phyloP scores from a whole-genome alignment of 2,888 invertebrate genomes.

The Drosophila vallismaia region DNA sequence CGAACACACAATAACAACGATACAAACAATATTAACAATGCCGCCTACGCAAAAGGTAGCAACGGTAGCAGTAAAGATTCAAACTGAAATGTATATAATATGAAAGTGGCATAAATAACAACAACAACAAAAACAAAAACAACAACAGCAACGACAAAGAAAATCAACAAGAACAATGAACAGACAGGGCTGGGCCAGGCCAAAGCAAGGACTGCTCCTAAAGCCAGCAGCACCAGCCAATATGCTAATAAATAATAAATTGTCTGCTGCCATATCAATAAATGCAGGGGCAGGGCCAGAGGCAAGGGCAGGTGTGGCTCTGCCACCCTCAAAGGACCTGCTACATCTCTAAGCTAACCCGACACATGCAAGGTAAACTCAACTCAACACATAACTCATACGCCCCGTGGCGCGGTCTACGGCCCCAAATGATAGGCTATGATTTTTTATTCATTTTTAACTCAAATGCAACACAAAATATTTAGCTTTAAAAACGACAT shows the following conservation, averaged over 20 bases:
- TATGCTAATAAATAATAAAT: slow-evolving; percentile 78
- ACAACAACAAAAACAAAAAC: slow-evolving; percentile 36
- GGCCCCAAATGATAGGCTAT: slow-evolving; percentile 32
- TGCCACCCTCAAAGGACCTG: not conserved
- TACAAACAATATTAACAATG: slow-evolving; percentile 55
- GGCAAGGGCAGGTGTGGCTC: not conserved
- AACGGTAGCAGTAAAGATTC: slow-evolving; percentile 61
- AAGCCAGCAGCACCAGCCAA: slow-evolving; percentile 47
- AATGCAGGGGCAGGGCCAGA: slow-evolving; percentile 42
- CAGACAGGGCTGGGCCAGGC: slow-evolving; percentile 11
- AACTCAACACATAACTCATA: slow-evolving; percentile 32
- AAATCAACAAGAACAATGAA: slow-evolving; percentile 40
- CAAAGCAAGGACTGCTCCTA: slow-evolving; percentile 15
- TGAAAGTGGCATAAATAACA: slow-evolving; percentile 76
- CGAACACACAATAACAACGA: slow-evolving; percentile 28
- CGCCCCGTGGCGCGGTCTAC: slow-evolving; percentile 25
- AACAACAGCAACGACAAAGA: slow-evolving; percentile 44
- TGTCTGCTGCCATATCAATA: slow-evolving; percentile 72
- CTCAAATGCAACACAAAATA: slow-evolving; percentile 41
- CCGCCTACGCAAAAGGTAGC: slow-evolving; percentile 53
- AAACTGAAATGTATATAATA: slow-evolving; percentile 75
- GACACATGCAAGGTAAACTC: slow-evolving; percentile 8
- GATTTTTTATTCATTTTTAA: slow-evolving; percentile 40
- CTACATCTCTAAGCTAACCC: slow-evolving; percentile 11
- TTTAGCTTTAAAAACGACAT: slow-evolving; percentile 7